Evolutionary conservation across 2,888 invertebrate genomes (phyloP), one percentile per base, ranked within the genome.

Genomic region (Scaptomyza polygonia): DNA sequence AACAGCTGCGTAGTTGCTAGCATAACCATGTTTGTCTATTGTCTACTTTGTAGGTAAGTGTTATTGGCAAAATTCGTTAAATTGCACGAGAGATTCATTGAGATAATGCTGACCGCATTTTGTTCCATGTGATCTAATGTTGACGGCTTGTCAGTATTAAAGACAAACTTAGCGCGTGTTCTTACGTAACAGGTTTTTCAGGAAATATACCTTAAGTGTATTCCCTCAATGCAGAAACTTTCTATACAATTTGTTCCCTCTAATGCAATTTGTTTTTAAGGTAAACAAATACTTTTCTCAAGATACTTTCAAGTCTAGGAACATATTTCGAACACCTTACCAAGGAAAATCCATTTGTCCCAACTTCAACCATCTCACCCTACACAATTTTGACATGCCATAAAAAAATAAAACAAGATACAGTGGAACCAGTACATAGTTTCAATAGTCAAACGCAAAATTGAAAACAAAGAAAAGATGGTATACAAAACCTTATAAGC

Each of bases 41-140:
- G 69, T 63, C 51, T 66, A 21, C 36, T 27, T 11, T 11, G 34
- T 44, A 12, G 48, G 42, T 67, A 71, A 80, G 86, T 82, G 83
- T 85, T 77, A 25, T 86, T 69, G 57, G 61, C 61, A 77, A 84
- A 77, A 86, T 88, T 88, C 70, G 74, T 72, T 78, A 84, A 72
- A 76, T 84, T 78, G 80, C 86, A 80, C 68, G 71, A 70, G 52
- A 85, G 86, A 88, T 86, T 30, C 44, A 40, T 27, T 32, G 88
- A 88, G 88, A 88, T 86, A 84, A 53, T 67, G 74, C 36, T 59
- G 45, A 55, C 34, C 21, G 48, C 32, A 5, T 30, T 47, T 47
- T 29, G 30, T 16, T 30, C 8, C 32, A 21, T 21, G 48, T 48
- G 48, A 32, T 32, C 48, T 32, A 32, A n/a, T 32, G 77, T 49